Base-by-base conservation (phyloP, 1,140 invertebrate species). In the Brachionus paranguensis region DNA sequence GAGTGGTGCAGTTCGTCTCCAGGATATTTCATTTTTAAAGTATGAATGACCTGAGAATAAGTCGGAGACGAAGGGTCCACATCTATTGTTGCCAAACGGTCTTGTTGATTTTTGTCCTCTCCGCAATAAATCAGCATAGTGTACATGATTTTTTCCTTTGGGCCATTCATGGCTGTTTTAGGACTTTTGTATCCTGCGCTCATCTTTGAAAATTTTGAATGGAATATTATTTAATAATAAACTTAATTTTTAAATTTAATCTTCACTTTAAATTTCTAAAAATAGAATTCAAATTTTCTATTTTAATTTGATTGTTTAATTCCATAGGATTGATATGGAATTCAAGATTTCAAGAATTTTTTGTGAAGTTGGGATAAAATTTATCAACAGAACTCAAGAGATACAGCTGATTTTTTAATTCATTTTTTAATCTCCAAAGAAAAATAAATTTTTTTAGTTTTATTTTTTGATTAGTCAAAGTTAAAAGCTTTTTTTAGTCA, bases 1-100 rank as follows among this genome's bases (percentile, higher is more conserved):
- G 93, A 93, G 88, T 98, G 96, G 88, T 99, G 96, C 0, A 99
- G 88, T 89, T 99, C 96, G 87, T 99, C 95, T 1, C 93, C 94
- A 6, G 91, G 87, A 78, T 93, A 88, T n/a, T 93, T 92, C 86
- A 96, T 93, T 84, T 93, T 91, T 0, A 95, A 91, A 68, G 95
- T 93, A 87, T 95, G 93, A 72, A 98, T 93, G 3, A 98, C 93
- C 96, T 98, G 87, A 83, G 92, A 92, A 88, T 94, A 99, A n/a
- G 93, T 94, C 1, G 93, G 88, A 64, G 95, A 97, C 1, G 92
- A 86, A 0, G 95, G 95, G 89, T 98, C 93, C 4, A 98, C 93
- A 87, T 98, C 95, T 1, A 98, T 92, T 0, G 95, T 96, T 10
- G 94, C 92, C n/a, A 98, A 90, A 86, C 96, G 95, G 89, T 99